Evolutionary conservation across 2,113 vertebrate species (phyloP).

Genomic region (Hoplias malabaricus): DNA sequence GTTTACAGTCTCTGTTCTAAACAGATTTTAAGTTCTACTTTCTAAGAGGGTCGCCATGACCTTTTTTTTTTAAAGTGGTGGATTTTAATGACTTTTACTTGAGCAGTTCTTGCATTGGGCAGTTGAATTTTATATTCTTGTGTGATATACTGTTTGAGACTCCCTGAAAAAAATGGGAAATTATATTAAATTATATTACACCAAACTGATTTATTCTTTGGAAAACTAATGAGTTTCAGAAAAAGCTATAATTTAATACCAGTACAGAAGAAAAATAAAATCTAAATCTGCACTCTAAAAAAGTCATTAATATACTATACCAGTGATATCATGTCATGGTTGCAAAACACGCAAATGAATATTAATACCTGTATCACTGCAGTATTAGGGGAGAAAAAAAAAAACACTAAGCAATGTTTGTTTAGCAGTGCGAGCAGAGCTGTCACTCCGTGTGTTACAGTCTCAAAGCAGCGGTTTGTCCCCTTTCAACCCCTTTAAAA

Average conservation of each 20-base stretch:
- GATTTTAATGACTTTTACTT: background rate
- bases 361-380: background rate
- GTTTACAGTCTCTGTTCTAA: constrained; percentile 55
- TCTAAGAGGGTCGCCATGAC: background rate
- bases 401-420: constrained; percentile 34
- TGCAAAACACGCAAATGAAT: background rate
- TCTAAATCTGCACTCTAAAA: too few species aligned
- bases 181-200: too few species aligned
- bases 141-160: background rate
- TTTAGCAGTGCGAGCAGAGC: constrained; percentile 53
- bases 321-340: background rate
- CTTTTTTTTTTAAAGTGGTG: background rate
- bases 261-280: too few species aligned
- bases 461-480: constrained; percentile 37
- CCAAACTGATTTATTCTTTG: background rate
- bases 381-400: constrained; percentile 16
- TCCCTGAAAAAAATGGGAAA: too few species aligned
- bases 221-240: background rate
- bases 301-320: too few species aligned
- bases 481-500: constrained; percentile 56
- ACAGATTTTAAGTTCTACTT: constrained; percentile 48
- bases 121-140: background rate
- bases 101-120: background rate
- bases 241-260: too few species aligned
- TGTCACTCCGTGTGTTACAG: constrained; percentile 74